Evolutionary conservation across 1,140 invertebrate species (phyloP).

Genomic region (Heliconius congener): DNA sequence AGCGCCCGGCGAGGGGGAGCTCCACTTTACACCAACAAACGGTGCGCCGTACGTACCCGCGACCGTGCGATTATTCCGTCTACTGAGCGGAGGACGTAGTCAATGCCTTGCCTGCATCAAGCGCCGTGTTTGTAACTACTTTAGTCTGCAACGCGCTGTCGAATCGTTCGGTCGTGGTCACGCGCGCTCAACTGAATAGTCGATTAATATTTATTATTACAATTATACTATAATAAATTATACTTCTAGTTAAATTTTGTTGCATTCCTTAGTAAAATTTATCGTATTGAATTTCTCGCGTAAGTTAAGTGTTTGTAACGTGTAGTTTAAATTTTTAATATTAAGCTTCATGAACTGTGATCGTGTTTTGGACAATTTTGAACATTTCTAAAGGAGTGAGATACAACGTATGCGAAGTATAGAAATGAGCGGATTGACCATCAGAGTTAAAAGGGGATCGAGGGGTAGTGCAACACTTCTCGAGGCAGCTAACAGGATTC

Average conservation of each 20-base stretch:
- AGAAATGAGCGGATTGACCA: conserved; percentile 81
- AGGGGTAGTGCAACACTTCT: conserved; percentile 80
- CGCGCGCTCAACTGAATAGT: conserved; percentile 49
- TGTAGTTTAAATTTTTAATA: conserved; percentile 30
- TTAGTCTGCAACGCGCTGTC: conserved; percentile 72
- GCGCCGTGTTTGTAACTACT: conserved; percentile 59
- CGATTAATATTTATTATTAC: conserved; percentile 36
- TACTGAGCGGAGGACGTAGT: conserved; percentile 71
- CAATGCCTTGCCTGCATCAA: conserved; percentile 69
- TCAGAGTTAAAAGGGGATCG: conserved; percentile 80
- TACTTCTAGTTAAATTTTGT: conserved; percentile 43
- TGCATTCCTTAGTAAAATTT: conserved; percentile 65
- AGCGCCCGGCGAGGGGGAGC: conserved; percentile 42
- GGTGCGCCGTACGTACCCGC: conserved; percentile 55
- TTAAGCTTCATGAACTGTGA: conserved; percentile 71
- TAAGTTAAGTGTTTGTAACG: conserved; percentile 41
- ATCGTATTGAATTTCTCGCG: conserved; percentile 23
- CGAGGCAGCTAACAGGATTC: conserved; percentile 80
- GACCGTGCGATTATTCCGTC: conserved; percentile 74
- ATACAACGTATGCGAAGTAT: conserved; percentile 67
- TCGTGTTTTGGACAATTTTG: conserved; percentile 67
- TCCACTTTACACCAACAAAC: conserved; percentile 49
- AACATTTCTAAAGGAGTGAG: conserved; percentile 62
- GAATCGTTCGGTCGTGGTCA: conserved; percentile 56
- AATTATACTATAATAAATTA: conserved; percentile 8